Evolutionary conservation across 1,140 invertebrate species (phyloP).

Genomic region (Carcinoscorpius rotundicauda): DNA sequence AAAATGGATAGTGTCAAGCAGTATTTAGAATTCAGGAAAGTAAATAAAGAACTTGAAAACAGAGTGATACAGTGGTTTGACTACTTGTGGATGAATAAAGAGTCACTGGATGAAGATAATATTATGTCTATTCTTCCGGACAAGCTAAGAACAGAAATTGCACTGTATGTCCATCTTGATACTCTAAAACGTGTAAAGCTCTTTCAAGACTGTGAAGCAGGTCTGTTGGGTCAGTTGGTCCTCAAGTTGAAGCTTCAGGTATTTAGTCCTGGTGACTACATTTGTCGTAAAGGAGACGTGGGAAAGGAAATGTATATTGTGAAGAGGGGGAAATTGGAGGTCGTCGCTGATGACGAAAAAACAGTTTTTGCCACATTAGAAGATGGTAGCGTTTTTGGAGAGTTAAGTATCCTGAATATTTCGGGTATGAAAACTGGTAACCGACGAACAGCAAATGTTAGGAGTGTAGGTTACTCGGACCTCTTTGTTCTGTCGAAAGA

Average conservation of each 20-base stretch:
- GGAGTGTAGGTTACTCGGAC: conserved; percentile 80
- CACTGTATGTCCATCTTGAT: conserved; percentile 88
- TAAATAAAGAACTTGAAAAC: conserved; percentile 73
- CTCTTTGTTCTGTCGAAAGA: conserved; percentile 77
- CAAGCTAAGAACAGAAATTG: conserved; percentile 91
- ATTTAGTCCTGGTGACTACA: conserved; percentile 91
- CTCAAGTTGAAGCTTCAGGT: conserved; percentile 82
- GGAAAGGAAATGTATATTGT: conserved; percentile 96
- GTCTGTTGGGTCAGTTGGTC: conserved; percentile 80
- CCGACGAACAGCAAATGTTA: conserved; percentile 80
- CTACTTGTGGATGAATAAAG: conserved; percentile 87
- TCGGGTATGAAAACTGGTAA: conserved; percentile 82
- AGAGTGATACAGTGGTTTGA: conserved; percentile 93
- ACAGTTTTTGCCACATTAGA: conserved; percentile 73
- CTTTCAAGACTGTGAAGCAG: conserved; percentile 92
- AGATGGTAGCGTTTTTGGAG: conserved; percentile 81
- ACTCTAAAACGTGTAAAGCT: conserved; percentile 67
- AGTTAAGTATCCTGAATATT: conserved; percentile 83
- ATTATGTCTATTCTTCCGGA: conserved; percentile 65
- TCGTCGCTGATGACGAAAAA: conserved; percentile 73
- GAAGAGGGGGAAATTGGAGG: conserved; percentile 70
- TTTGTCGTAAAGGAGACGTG: conserved; percentile 90
- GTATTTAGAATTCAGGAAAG: conserved; percentile 83
- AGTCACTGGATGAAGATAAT: conserved; percentile 73
- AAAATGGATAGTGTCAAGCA: conserved; percentile 93